Evolutionary conservation across 1,140 invertebrate species (phyloP).

Genomic region (Drosophila tristis): DNA sequence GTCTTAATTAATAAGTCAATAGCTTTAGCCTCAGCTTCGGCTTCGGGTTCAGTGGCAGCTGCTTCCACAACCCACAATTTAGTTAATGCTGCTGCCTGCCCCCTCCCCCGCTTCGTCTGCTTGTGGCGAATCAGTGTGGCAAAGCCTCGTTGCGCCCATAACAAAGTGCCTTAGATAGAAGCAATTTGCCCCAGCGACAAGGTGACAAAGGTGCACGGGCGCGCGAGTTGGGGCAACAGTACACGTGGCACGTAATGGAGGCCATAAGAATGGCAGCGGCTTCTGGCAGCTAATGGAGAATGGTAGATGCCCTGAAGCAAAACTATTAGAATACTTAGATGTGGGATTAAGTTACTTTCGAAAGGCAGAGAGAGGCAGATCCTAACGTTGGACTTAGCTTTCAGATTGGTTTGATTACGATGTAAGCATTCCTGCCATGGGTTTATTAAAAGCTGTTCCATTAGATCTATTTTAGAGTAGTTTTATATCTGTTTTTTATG

Average conservation of each 20-base stretch:
- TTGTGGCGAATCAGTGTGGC: constrained; percentile 22
- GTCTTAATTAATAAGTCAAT: constrained; percentile 80
- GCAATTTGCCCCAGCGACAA: constrained; percentile 50
- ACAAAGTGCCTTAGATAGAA: constrained; percentile 48
- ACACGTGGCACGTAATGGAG: constrained; percentile 35
- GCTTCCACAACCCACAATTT: constrained; percentile 40
- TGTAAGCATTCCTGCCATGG: too few relatives aligned
- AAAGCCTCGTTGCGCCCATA: constrained; percentile 22
- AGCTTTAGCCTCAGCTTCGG: constrained; percentile 19
- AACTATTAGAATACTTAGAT: constrained; percentile 9
- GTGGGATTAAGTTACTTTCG: background rate
- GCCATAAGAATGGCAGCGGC: constrained; percentile 17
- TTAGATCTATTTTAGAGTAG: too few relatives aligned
- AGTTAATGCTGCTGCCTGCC: constrained; percentile 30
- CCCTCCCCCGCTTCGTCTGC: background rate
- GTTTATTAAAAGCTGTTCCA: too few relatives aligned
- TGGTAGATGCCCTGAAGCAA: constrained; percentile 6
- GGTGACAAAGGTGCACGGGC: constrained; percentile 38
- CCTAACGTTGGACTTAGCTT: background rate
- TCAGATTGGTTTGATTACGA: too few relatives aligned
- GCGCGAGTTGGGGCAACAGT: background rate
- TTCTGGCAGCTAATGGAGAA: background rate
- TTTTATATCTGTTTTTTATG: too few relatives aligned
- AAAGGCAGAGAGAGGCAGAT: background rate
- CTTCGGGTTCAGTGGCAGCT: constrained; percentile 27